Evolutionary conservation across 2,888 invertebrate species (phyloP).

Genomic region (Stegophylla sp.): DNA sequence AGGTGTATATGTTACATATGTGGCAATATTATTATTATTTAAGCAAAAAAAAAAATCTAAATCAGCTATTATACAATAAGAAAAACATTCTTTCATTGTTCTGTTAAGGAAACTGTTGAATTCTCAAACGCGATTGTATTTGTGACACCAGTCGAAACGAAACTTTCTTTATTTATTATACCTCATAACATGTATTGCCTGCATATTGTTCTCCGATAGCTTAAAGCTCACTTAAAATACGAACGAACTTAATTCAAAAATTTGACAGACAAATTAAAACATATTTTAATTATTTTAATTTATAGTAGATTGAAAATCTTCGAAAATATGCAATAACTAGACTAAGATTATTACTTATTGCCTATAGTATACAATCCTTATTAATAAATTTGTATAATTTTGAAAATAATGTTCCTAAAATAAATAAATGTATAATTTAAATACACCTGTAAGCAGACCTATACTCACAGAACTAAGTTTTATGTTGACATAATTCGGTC

Average conservation of each 20-base stretch:
- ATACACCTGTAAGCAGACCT: too few relatives aligned
- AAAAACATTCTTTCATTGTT: constrained; percentile 54
- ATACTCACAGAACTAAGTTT: too few relatives aligned
- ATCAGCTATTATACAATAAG: constrained; percentile 46
- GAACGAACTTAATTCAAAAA: background rate
- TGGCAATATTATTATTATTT: constrained; percentile 32
- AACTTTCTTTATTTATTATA: constrained; percentile 54
- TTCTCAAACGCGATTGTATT: constrained; percentile 41
- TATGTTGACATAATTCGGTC: too few relatives aligned
- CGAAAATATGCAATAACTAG: too few relatives aligned
- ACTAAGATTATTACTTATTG: too few relatives aligned
- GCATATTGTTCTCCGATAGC: constrained; percentile 17
- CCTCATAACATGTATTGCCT: constrained; percentile 10
- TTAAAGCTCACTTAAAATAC: constrained; percentile 32
- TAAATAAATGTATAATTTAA: too few relatives aligned
- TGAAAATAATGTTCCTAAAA: too few relatives aligned
- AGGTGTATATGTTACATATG: background rate
- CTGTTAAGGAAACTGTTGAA: constrained; percentile 49
- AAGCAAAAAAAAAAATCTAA: constrained; percentile 19
- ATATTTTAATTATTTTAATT: background rate
- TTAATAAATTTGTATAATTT: too few relatives aligned
- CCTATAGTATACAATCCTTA: too few relatives aligned
- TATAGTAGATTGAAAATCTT: too few relatives aligned
- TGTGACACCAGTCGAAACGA: constrained; percentile 58
- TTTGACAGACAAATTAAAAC: background rate